These are phyloP conservation scores for Solenopsis invicta DNA, from an alignment of 1,140 invertebrate genomes.

Conservation along the genomic window DNA sequence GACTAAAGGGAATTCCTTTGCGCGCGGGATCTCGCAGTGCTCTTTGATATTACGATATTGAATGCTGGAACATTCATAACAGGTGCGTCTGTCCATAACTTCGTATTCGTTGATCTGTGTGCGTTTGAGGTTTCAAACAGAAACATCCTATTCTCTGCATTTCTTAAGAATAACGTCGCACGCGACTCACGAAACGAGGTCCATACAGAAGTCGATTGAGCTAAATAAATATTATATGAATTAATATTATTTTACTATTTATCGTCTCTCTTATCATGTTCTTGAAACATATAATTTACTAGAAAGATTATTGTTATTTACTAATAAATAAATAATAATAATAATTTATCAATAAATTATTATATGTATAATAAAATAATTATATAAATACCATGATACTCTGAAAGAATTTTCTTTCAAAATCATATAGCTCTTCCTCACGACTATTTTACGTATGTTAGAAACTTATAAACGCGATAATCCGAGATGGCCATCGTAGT, in stretches of 20 bases:
- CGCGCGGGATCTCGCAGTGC: constrained; percentile 66
- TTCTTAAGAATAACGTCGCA: constrained; percentile 35
- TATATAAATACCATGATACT: background rate
- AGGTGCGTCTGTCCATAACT: constrained; percentile 74
- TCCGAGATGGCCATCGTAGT: background rate
- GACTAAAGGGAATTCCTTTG: constrained; percentile 69
- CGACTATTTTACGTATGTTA: background rate
- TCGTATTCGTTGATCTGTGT: constrained; percentile 60
- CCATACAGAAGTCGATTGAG: background rate
- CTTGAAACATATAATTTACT: background rate
- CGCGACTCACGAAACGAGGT: background rate
- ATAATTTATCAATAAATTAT: background rate
- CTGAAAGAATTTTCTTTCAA: background rate
- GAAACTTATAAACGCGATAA: constrained; percentile 39
- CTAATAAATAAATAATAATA: background rate
- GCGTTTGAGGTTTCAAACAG: constrained; percentile 73
- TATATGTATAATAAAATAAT: background rate
- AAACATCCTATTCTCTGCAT: constrained; percentile 53
- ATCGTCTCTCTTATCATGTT: background rate
- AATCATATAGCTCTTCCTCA: background rate
- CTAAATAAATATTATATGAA: background rate
- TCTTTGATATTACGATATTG: constrained; percentile 79
- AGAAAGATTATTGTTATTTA: background rate
- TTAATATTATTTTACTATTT: background rate
- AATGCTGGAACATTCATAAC: constrained; percentile 78